A percentile compares a stretch with the other conserved stretches of the same genome.
These are phyloP conservation scores for Poecilia gillii DNA, from an alignment of 2,797 vertebrate genomes.

Conservation along the genomic window DNA sequence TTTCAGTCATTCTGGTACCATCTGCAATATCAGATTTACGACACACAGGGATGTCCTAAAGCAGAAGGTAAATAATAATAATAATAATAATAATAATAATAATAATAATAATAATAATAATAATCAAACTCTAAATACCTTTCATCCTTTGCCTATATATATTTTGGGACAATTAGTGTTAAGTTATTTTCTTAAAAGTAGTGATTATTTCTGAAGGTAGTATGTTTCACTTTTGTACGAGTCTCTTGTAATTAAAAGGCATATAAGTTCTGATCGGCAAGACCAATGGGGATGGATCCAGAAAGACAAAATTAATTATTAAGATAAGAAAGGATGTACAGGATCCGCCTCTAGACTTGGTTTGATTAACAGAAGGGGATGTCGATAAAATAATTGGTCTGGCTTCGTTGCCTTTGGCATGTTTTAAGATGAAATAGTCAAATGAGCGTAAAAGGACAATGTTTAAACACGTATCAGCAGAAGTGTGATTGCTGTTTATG, in stretches of 20 bases:
- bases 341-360: conserved; percentile 28
- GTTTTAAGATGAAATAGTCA: background rate
- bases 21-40: background rate
- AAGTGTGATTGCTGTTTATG: background rate
- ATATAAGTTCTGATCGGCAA: conserved; percentile 29
- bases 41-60: background rate
- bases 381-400: conserved; percentile 14
- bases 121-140: background rate
- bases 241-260: conserved; percentile 55
- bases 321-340: conserved; percentile 48
- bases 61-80: background rate
- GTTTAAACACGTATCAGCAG: background rate
- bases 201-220: conserved; percentile 53
- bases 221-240: conserved; percentile 49
- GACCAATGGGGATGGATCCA: conserved; percentile 27
- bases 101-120: no score
- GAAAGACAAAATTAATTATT: conserved; percentile 54
- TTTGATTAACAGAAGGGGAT: conserved; percentile 31
- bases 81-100: background rate
- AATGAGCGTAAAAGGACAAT: background rate
- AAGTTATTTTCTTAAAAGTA: conserved; percentile 34
- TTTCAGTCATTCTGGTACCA: background rate
- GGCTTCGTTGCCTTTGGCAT: conserved; percentile 16
- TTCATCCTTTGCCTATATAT: background rate
- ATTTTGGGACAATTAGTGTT: conserved; percentile 28